phyloP scores from a whole-genome alignment of 1,140 invertebrate species.

The Stenopsyche tienmushanensis region DNA sequence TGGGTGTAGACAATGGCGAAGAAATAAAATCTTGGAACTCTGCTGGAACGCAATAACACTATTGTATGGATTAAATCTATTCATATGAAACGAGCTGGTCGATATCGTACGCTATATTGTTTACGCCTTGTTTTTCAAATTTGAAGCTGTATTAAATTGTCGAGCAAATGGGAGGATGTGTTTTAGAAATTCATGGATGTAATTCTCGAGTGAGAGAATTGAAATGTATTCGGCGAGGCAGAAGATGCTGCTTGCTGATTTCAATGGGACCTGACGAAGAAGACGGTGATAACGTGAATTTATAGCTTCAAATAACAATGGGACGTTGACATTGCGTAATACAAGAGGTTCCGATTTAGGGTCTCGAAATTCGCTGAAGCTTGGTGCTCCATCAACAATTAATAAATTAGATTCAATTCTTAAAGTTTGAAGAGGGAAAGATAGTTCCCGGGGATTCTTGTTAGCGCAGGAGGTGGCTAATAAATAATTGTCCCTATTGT shows the following conservation, averaged over 20 bases:
- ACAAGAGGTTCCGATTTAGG: background rate
- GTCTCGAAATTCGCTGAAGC: background rate
- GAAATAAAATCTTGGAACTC: no score
- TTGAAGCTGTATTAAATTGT: no score
- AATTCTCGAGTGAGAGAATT: no score
- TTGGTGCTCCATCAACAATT: background rate
- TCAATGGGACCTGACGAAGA: background rate
- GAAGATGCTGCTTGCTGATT: background rate
- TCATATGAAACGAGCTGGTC: no score
- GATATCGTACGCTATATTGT: no score
- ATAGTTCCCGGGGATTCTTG: background rate
- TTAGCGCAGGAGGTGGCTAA: background rate
- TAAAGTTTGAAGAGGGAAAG: background rate
- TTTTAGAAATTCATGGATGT: no score
- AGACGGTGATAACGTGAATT: conserved; percentile 2
- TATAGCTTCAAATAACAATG: conserved; percentile 2
- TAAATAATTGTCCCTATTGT: no score
- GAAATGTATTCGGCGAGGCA: background rate
- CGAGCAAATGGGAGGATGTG: no score
- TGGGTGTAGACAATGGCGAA: no score
- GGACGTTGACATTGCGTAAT: background rate
- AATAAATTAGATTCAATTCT: conserved; percentile 7
- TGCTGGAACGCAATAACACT: no score
- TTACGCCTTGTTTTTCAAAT: no score
- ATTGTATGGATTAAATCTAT: no score